A percentile compares a stretch with the other conserved stretches of the same genome.
phyloP scores from a whole-genome alignment of 2,888 invertebrate genomes.

The Cheilosia scutellata region DNA sequence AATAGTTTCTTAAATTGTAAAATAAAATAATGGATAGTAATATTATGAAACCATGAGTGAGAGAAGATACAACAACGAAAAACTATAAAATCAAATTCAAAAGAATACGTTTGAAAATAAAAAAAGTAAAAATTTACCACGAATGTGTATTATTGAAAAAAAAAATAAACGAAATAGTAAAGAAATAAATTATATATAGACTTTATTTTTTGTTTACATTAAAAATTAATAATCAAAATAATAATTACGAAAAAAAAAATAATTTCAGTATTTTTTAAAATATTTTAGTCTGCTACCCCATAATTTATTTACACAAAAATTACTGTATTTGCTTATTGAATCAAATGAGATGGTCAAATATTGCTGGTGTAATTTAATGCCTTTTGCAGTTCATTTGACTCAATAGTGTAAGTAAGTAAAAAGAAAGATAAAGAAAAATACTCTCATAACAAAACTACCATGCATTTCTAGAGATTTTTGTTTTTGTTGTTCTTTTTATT shows the following conservation, averaged over 20 bases:
- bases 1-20: constrained; percentile 49
- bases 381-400: constrained; percentile 59
- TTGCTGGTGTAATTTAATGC: constrained; percentile 24
- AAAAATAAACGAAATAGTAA: constrained; percentile 48
- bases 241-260: constrained; percentile 61
- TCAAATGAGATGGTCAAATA: constrained; percentile 64
- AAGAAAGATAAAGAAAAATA: constrained; percentile 39
- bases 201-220: constrained; percentile 60
- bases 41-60: constrained; percentile 61
- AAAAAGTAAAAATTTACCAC: constrained; percentile 56
- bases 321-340: constrained; percentile 62
- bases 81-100: constrained; percentile 40
- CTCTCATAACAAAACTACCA: constrained; percentile 71
- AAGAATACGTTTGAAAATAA: constrained; percentile 47
- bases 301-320: constrained; percentile 78
- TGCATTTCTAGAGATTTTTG: constrained; percentile 59
- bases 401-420: constrained; percentile 45
- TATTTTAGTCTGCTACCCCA: constrained; percentile 85
- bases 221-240: constrained; percentile 48
- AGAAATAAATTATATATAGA: constrained; percentile 67
- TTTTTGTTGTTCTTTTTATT: constrained; percentile 16
- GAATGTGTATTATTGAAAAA: constrained; percentile 57
- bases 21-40: constrained; percentile 57
- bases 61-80: constrained; percentile 48
- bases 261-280: constrained; percentile 74